Evolutionary conservation across 2,797 vertebrate genomes (phyloP).

Genomic region (Urosaurus nigricauda): DNA sequence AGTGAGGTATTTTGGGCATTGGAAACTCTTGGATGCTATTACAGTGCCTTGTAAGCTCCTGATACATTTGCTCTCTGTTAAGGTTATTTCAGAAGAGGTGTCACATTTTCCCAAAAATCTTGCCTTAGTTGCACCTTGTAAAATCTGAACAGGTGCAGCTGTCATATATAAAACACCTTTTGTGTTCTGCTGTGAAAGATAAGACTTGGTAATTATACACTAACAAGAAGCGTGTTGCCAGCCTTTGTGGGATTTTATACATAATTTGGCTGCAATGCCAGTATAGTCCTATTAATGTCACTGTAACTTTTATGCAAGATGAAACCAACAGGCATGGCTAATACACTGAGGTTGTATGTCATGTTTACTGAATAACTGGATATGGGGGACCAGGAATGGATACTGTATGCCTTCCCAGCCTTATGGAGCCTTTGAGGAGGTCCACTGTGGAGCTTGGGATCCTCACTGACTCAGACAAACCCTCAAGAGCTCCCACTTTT

Average conservation of each 20-base stretch:
- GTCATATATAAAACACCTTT: conserved; percentile 53
- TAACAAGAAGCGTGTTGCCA: conserved; percentile 41
- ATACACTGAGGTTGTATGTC: conserved; percentile 26
- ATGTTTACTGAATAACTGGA: background rate
- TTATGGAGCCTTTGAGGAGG: too few species aligned
- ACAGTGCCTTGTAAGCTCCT: conserved; percentile 41
- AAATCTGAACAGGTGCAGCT: conserved; percentile 49
- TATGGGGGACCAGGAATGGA: background rate
- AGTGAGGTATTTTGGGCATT: conserved; percentile 52
- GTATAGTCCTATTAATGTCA: conserved; percentile 34
- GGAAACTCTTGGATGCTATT: conserved; percentile 50
- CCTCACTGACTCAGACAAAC: too few species aligned
- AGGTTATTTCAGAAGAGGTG: conserved; percentile 49
- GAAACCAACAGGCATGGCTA: background rate
- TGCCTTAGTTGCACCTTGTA: conserved; percentile 40
- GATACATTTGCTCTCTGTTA: conserved; percentile 55
- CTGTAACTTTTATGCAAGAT: background rate
- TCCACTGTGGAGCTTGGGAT: too few species aligned
- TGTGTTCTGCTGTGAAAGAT: conserved; percentile 50
- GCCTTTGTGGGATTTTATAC: conserved; percentile 50
- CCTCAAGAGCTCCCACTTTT: too few species aligned
- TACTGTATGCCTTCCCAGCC: background rate
- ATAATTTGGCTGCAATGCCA: conserved; percentile 55
- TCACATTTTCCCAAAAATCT: conserved; percentile 59
- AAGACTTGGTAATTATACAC: conserved; percentile 52